These are phyloP conservation scores for Solea senegalensis DNA, from an alignment of 2,113 vertebrate species.

Conservation along the genomic window DNA sequence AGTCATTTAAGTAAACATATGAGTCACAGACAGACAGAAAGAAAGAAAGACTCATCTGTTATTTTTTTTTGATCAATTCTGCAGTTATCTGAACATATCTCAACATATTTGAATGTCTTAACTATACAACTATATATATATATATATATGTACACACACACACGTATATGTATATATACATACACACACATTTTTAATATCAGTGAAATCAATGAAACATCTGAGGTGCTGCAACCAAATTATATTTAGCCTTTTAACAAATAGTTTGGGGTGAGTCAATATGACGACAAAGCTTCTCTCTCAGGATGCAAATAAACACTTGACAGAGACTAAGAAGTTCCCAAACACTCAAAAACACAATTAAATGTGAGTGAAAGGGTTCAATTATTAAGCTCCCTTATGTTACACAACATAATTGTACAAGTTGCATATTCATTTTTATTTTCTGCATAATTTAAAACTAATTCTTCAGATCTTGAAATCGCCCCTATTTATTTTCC, in stretches of 20 bases:
- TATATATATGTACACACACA: no score
- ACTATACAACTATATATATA: no score
- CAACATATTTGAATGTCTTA: neutral
- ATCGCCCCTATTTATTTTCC: neutral
- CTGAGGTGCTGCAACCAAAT: neutral
- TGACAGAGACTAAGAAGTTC: slow-evolving; percentile 1
- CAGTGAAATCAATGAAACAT: neutral
- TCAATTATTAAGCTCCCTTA: neutral
- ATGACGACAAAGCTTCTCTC: slow-evolving; percentile 3
- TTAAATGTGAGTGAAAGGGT: neutral
- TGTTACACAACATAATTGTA: neutral
- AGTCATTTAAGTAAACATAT: slow-evolving; percentile 15
- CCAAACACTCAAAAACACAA: neutral
- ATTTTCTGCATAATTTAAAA: neutral
- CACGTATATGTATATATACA: no score
- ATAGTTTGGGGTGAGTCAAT: no score
- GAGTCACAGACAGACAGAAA: neutral
- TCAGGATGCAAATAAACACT: slow-evolving; percentile 17
- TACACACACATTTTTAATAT: neutral
- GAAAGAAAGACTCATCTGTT: neutral
- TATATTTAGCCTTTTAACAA: neutral
- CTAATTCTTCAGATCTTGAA: neutral
- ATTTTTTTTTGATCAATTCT: neutral
- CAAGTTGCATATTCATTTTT: neutral
- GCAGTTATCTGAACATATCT: neutral